Conservation (phyloP, 2,888 invertebrate species). For the Acanthoscelides obtectus region DNA sequence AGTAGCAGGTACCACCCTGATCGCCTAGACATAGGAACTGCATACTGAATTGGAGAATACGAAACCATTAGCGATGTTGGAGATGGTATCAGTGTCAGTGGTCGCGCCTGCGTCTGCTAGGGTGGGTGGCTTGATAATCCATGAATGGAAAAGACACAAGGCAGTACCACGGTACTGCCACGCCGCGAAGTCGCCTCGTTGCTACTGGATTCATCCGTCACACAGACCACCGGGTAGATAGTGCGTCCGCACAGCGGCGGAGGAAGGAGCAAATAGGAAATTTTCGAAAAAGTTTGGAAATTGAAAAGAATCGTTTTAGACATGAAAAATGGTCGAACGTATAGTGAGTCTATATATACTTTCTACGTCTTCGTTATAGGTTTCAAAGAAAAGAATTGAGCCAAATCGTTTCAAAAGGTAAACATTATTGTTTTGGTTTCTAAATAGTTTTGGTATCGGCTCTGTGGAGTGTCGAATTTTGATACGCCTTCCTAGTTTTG, state of each 20-base stretch:
- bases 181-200: not conserved
- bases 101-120: not conserved
- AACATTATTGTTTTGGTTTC: no score
- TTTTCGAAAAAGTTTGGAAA: no score
- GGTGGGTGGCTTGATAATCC: not conserved
- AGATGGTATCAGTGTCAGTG: not conserved
- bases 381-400: no score
- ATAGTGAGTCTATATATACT: no score
- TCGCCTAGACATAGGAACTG: not conserved
- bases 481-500: no score
- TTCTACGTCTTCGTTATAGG: no score
- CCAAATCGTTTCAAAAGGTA: no score
- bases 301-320: not conserved
- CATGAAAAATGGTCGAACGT: no score
- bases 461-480: no score
- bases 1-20: not conserved
- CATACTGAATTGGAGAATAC: not conserved
- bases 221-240: not conserved
- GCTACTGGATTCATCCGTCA: not conserved
- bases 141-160: not conserved
- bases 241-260: not conserved
- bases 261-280: not conserved
- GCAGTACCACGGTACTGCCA: not conserved
- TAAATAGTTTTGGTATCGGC: no score
- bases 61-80: not conserved